phyloP scores from a whole-genome alignment of 2,888 invertebrate species.

The Lasioglossum pauxillum region DNA sequence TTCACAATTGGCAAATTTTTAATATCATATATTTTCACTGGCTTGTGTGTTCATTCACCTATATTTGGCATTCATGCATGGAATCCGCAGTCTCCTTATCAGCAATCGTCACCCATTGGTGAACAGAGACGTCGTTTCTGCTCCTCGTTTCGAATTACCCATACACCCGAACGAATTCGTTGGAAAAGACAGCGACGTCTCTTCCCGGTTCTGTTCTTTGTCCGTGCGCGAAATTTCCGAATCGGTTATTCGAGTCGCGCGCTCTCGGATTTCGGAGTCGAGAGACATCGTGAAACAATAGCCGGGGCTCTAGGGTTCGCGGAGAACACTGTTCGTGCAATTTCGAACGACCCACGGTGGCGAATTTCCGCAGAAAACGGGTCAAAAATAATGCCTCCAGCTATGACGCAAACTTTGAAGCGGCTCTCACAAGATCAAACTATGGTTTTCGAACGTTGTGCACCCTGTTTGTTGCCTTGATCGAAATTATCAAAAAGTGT shows the following conservation, averaged over 20 bases:
- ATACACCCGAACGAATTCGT: background rate
- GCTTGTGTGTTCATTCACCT: background rate
- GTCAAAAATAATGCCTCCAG: background rate
- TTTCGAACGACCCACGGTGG: background rate
- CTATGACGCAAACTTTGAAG: background rate
- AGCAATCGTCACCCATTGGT: background rate
- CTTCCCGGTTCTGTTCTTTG: background rate
- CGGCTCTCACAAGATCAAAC: background rate
- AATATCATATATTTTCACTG: background rate
- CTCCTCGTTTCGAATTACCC: conserved; percentile 36
- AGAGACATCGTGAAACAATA: background rate
- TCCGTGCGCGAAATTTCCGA: conserved; percentile 15
- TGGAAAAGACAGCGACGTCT: background rate
- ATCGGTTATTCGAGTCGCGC: conserved; percentile 7
- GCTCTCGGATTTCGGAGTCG: conserved; percentile 12
- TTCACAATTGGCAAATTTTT: background rate
- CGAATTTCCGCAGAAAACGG: background rate
- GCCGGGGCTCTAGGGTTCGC: conserved; percentile 1
- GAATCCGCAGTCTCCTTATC: background rate
- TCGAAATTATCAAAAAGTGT: background rate
- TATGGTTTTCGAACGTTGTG: background rate
- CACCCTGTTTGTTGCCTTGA: background rate
- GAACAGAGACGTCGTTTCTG: background rate
- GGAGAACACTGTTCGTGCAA: background rate
- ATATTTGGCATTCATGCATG: background rate